Evolutionary conservation across 1,140 invertebrate species (phyloP).

Genomic region (Aphidius ervi): DNA sequence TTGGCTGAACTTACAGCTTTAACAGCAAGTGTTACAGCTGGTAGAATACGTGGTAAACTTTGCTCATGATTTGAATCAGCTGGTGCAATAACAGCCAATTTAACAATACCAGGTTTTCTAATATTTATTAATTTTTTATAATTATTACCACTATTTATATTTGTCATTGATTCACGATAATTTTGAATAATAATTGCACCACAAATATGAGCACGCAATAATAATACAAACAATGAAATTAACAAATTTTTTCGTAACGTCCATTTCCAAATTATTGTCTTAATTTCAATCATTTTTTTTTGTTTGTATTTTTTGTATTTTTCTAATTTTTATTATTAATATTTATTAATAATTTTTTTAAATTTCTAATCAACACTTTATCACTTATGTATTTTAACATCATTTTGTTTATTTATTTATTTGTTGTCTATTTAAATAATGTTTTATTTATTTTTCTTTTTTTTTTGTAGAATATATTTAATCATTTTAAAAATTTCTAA

Average conservation of each 20-base stretch:
- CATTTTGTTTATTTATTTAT: not conserved
- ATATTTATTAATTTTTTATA: too few species aligned
- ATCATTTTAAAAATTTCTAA: too few species aligned
- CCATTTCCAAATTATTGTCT: not conserved
- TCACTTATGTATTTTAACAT: not conserved
- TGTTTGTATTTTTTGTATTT: not conserved
- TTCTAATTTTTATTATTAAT: not conserved
- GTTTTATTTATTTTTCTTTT: too few species aligned
- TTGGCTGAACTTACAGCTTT: slow-evolving; percentile 56
- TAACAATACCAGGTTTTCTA: slow-evolving; percentile 44
- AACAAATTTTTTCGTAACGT: not conserved
- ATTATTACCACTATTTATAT: slow-evolving; percentile 7
- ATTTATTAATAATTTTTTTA: not conserved
- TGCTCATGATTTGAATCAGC: slow-evolving; percentile 60
- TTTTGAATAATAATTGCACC: slow-evolving; percentile 40
- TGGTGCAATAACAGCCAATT: slow-evolving; percentile 67
- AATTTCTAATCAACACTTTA: not conserved
- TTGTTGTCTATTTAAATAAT: not conserved
- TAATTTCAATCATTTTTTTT: not conserved
- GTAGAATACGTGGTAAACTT: slow-evolving; percentile 66
- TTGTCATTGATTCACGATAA: slow-evolving; percentile 39
- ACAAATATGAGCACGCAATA: not conserved
- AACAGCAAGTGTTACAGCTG: slow-evolving; percentile 72
- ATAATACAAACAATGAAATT: slow-evolving; percentile 3
- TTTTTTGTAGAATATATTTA: too few species aligned